A percentile compares a stretch with the other conserved stretches of the same genome.
phyloP scores from a whole-genome alignment of 1,140 invertebrate genomes.

The Dufourea novaeangliae region DNA sequence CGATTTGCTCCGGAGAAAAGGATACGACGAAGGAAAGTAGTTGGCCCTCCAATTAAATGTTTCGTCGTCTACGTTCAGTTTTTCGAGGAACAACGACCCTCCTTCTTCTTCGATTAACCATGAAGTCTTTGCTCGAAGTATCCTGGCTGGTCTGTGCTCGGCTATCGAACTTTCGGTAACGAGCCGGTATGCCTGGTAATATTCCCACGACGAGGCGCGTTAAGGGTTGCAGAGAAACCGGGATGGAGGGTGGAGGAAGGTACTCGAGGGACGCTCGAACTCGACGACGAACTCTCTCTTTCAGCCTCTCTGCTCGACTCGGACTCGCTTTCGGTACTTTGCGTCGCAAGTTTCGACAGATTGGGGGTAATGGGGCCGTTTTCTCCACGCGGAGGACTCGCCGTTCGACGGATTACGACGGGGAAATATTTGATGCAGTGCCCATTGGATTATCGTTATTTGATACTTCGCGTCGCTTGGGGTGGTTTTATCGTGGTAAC shows the following conservation, averaged over 20 bases:
- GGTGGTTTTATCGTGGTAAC: neutral
- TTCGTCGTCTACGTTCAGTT: neutral
- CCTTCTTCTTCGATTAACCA: conserved; percentile 57
- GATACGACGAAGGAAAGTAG: conserved; percentile 1
- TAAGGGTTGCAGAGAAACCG: conserved; percentile 39
- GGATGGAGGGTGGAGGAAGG: neutral
- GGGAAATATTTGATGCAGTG: neutral
- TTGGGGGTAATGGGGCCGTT: conserved; percentile 21
- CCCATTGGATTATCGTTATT: neutral
- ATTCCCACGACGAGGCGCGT: conserved; percentile 59
- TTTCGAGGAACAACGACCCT: neutral
- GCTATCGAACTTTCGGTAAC: conserved; percentile 61
- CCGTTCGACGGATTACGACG: neutral
- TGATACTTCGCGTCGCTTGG: neutral
- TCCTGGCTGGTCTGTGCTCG: conserved; percentile 41
- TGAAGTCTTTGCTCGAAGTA: conserved; percentile 40
- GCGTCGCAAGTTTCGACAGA: conserved; percentile 25
- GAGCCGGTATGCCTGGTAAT: conserved; percentile 58
- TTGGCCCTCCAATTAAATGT: conserved; percentile 45
- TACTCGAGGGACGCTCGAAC: conserved; percentile 32
- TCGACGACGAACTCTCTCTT: neutral
- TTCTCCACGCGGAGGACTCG: neutral
- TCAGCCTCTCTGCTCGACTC: conserved; percentile 3
- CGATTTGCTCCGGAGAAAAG: conserved; percentile 9
- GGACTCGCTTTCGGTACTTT: neutral